phyloP scores from a whole-genome alignment of 2,888 invertebrate species.

The Micropterix aruncella region DNA sequence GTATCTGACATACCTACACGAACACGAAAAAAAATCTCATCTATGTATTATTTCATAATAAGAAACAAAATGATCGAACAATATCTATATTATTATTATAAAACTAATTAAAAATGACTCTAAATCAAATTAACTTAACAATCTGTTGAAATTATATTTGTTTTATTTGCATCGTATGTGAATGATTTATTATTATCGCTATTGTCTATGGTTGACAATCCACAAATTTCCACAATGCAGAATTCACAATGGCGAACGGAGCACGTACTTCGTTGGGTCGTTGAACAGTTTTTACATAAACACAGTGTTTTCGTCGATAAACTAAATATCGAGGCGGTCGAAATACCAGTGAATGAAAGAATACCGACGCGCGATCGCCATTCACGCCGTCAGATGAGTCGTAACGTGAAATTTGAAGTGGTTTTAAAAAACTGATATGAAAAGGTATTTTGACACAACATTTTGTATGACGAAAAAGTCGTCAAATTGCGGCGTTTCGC shows the following conservation, averaged over 20 bases:
- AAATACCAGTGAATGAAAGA: not conserved
- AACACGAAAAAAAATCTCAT: too few relatives aligned
- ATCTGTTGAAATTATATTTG: too few relatives aligned
- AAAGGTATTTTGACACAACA: not conserved
- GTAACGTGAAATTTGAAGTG: not conserved
- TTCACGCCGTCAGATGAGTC: not conserved
- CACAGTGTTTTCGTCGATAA: constrained; percentile 29
- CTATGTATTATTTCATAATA: too few relatives aligned
- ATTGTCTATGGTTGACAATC: constrained; percentile 20
- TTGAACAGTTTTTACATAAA: constrained; percentile 44
- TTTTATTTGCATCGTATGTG: too few relatives aligned
- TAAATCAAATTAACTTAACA: too few relatives aligned
- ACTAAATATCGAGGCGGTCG: not conserved
- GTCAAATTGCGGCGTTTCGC: too few relatives aligned
- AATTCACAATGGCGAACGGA: constrained; percentile 36
- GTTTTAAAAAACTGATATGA: not conserved
- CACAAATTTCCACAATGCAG: constrained; percentile 39
- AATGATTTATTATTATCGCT: too few relatives aligned
- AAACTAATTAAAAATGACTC: too few relatives aligned
- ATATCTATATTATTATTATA: too few relatives aligned
- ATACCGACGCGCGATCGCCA: not conserved
- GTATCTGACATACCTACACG: too few relatives aligned
- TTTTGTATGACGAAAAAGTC: not conserved
- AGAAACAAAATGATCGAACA: too few relatives aligned
- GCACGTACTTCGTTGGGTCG: constrained; percentile 42